phyloP scores from a whole-genome alignment of 2,888 invertebrate genomes.

The Leucophenga maculata region DNA sequence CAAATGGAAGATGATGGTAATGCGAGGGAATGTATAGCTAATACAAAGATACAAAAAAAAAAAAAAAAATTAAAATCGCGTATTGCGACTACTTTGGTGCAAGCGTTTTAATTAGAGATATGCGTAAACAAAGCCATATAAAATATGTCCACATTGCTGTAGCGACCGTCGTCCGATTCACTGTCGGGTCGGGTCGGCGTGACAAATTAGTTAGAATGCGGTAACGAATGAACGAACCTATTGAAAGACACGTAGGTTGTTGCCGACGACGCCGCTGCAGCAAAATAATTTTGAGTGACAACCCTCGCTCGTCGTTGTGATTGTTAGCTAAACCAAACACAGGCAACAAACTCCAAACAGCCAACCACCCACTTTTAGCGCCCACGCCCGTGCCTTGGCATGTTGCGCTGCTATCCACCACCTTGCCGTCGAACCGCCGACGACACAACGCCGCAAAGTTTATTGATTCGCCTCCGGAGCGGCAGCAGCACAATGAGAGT shows the following conservation, averaged over 20 bases:
- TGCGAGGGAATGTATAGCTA: too few relatives aligned
- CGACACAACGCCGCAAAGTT: constrained; percentile 28
- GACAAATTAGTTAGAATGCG: constrained; percentile 18
- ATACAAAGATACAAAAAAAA: too few relatives aligned
- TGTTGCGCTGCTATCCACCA: not conserved
- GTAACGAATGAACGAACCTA: not conserved
- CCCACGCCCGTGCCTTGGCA: not conserved
- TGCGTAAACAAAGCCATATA: not conserved
- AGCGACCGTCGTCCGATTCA: not conserved
- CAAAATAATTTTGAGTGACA: constrained; percentile 38
- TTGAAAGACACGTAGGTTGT: not conserved
- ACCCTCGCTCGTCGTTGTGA: constrained; percentile 35
- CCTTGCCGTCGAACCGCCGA: not conserved
- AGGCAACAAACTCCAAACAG: constrained; percentile 13
- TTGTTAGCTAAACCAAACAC: not conserved
- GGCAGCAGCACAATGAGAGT: not conserved
- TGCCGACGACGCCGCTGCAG: not conserved
- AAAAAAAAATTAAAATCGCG: too few relatives aligned
- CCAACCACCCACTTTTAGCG: not conserved
- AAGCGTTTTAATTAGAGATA: not conserved
- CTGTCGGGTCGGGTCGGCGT: too few relatives aligned
- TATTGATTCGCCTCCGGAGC: constrained; percentile 42
- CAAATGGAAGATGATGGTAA: too few relatives aligned
- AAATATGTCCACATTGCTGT: not conserved
- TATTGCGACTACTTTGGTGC: too few relatives aligned